These are phyloP conservation scores for Merops nubicus DNA, from an alignment of 2,113 vertebrate genomes.

Conservation along the genomic window DNA sequence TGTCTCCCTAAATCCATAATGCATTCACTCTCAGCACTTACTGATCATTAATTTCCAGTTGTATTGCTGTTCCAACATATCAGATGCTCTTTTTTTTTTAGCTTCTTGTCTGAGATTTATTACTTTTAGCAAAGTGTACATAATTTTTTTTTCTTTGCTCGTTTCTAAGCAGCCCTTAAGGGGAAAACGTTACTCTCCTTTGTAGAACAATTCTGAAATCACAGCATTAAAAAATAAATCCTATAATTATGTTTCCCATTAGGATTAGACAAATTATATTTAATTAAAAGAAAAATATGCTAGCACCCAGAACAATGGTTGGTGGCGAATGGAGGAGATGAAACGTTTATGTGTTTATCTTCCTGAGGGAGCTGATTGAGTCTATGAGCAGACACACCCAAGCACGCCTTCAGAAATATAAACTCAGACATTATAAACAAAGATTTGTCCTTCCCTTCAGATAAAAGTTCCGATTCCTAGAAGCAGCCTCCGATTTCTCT, in stretches of 20 bases:
- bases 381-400: background rate
- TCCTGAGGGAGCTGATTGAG: background rate
- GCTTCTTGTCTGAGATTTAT: constrained; percentile 33
- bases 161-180: background rate
- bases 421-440: background rate
- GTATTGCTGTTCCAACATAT: constrained; percentile 29
- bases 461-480: background rate
- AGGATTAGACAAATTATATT: constrained; percentile 43
- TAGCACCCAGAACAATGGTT: background rate
- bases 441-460: background rate
- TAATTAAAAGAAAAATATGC: constrained; percentile 37
- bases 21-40: constrained; percentile 10
- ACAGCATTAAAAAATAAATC: constrained; percentile 45
- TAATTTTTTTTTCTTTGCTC: constrained; percentile 8
- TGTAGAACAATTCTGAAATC: constrained; percentile 9
- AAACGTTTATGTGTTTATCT: constrained; percentile 34
- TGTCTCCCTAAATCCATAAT: constrained; percentile 7
- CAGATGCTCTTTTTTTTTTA: background rate
- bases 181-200: background rate
- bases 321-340: background rate
- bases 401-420: constrained; percentile 9
- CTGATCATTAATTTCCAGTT: constrained; percentile 59
- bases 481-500: background rate
- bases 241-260: constrained; percentile 43
- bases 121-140: constrained; percentile 3